phyloP scores from a whole-genome alignment of 2,888 invertebrate genomes.

The Noctuana brunneofusca region DNA sequence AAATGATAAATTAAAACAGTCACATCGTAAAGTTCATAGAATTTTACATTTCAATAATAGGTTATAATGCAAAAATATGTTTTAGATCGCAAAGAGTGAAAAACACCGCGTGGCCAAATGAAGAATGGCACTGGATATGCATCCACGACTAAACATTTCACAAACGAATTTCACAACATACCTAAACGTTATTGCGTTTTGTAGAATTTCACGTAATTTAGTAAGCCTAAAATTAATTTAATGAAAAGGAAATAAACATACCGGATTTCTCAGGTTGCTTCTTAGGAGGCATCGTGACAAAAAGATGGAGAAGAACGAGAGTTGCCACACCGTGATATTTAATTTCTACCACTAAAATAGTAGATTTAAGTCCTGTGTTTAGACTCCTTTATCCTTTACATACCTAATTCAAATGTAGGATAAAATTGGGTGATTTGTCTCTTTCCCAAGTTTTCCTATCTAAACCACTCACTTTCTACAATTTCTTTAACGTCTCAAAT shows the following conservation, averaged over 20 bases:
- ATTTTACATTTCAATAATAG: background rate
- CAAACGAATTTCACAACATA: background rate
- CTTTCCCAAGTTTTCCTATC: no score
- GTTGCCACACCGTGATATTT: slow-evolving; percentile 42
- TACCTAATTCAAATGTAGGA: no score
- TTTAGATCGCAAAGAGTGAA: background rate
- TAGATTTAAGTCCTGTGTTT: no score
- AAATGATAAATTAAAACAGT: background rate
- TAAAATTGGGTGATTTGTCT: no score
- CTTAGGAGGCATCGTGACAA: slow-evolving; percentile 91
- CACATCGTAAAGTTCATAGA: background rate
- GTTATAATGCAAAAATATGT: background rate
- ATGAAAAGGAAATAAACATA: slow-evolving; percentile 71
- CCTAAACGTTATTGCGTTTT: background rate
- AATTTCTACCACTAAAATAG: slow-evolving; percentile 14
- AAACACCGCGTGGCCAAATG: slow-evolving; percentile 63
- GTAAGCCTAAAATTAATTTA: background rate
- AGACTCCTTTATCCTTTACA: no score
- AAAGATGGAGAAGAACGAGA: slow-evolving; percentile 67
- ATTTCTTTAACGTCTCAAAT: no score
- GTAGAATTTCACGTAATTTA: background rate
- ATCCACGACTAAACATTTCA: slow-evolving; percentile 12
- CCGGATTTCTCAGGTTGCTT: slow-evolving; percentile 94
- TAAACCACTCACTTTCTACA: no score
- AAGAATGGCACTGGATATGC: slow-evolving; percentile 3